Conservation (phyloP, 2,797 vertebrate genomes). For the Alectoris magna region DNA sequence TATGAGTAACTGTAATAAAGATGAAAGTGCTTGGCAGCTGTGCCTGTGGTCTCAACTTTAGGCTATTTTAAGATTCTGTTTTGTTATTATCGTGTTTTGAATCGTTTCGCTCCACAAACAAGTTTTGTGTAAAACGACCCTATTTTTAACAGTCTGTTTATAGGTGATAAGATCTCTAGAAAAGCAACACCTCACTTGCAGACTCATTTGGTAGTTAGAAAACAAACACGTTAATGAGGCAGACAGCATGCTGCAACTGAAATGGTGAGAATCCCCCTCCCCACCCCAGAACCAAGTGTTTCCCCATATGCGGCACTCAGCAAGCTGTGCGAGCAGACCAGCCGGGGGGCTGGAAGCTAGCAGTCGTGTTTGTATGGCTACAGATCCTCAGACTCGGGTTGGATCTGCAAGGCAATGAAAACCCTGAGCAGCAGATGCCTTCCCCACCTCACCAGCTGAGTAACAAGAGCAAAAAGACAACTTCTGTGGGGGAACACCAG, state of each 20-base stretch:
- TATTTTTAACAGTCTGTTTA: conserved; percentile 64
- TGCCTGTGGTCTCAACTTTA: conserved; percentile 36
- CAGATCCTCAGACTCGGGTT: background rate
- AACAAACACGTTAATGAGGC: conserved; percentile 17
- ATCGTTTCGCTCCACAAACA: conserved; percentile 64
- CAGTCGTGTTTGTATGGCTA: background rate
- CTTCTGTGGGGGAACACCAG: accelerated
- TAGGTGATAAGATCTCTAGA: conserved; percentile 45
- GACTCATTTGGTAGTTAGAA: background rate
- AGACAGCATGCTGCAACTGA: background rate
- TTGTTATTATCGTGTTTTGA: conserved; percentile 56
- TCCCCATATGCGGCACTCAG: background rate
- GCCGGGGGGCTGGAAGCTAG: background rate
- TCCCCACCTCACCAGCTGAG: background rate
- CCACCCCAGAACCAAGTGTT: background rate
- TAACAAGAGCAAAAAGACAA: background rate
- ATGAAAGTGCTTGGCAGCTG: conserved; percentile 67
- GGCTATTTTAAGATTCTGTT: conserved; percentile 68
- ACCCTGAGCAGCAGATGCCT: background rate
- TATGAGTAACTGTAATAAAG: conserved; percentile 63
- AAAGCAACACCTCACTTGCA: conserved; percentile 29
- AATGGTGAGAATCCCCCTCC: background rate
- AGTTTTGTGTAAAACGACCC: conserved; percentile 45
- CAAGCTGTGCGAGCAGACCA: background rate
- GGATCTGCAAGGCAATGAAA: background rate